Percentiles rank a stretch among this genome's conserved stretches.
Conservation (phyloP, 23 tunicate genomes). For the Ciona savignyi region DNA sequence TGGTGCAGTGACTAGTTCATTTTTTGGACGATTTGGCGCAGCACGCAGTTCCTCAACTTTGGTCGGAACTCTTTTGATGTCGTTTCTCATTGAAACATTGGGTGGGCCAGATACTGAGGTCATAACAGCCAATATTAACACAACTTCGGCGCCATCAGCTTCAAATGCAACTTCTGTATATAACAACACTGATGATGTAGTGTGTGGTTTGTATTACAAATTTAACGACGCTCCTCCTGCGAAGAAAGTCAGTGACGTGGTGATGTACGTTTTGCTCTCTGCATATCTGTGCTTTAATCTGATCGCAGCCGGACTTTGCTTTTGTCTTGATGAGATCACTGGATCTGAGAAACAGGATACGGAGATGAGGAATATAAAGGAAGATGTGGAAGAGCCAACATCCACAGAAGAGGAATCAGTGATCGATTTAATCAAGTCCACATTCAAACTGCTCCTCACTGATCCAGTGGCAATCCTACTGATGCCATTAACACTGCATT, state of each 20-base stretch:
- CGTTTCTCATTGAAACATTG: slow-evolving; percentile 37
- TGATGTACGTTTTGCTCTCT: slow-evolving; percentile 41
- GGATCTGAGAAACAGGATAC: slow-evolving; percentile 16
- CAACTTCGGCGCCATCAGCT: not conserved
- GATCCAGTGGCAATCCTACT: slow-evolving; percentile 41
- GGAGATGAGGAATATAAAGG: not conserved
- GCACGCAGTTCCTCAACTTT: slow-evolving; percentile 40
- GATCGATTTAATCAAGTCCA: slow-evolving; percentile 39
- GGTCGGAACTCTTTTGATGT: slow-evolving; percentile 56
- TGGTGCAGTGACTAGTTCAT: slow-evolving; percentile 42
- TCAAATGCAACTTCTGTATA: not conserved
- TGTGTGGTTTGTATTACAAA: slow-evolving; percentile 41
- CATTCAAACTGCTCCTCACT: slow-evolving; percentile 21
- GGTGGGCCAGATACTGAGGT: slow-evolving; percentile 4
- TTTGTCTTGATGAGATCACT: slow-evolving; percentile 41
- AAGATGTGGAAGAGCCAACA: not conserved
- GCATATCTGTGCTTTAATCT: slow-evolving; percentile 28
- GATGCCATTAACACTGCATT: slow-evolving; percentile 66
- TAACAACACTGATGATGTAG: not conserved
- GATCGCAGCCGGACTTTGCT: slow-evolving; percentile 26
- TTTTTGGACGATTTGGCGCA: slow-evolving; percentile 64
- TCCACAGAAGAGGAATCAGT: slow-evolving; percentile 1
- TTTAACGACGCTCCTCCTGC: slow-evolving; percentile 7
- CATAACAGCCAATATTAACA: not conserved
- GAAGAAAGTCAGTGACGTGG: slow-evolving; percentile 15